Evolutionary conservation across 2,888 invertebrate species (phyloP).

Genomic region (Conistra vaccinii): DNA sequence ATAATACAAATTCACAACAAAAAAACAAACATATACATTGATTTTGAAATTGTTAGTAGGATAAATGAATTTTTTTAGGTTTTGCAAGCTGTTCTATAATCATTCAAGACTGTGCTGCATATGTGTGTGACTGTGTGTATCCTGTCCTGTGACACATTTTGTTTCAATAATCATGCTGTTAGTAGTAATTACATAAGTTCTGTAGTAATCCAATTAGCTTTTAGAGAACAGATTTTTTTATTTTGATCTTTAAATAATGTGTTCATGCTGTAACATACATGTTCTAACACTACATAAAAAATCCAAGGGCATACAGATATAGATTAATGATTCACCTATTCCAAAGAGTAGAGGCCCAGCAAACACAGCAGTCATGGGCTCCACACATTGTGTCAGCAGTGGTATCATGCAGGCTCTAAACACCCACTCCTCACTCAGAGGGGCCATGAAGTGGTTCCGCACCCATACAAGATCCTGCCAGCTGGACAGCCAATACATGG

Average conservation of each 20-base stretch:
- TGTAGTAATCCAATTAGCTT: conserved; percentile 5
- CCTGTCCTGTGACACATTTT: not conserved
- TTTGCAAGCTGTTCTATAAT: not conserved
- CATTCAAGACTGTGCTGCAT: not conserved
- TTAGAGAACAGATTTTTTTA: not conserved
- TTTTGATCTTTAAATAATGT: not conserved
- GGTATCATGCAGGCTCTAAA: conserved; percentile 99
- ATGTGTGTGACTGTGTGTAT: too few species aligned
- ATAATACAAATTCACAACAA: not conserved
- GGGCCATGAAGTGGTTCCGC: conserved; percentile 97
- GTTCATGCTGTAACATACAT: too few species aligned
- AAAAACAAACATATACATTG: not conserved
- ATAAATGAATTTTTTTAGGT: not conserved
- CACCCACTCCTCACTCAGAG: conserved; percentile 98
- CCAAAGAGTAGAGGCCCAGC: conserved; percentile 98
- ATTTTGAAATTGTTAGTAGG: not conserved
- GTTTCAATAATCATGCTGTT: not conserved
- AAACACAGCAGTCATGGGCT: conserved; percentile 94
- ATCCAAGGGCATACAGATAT: not conserved
- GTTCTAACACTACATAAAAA: not conserved
- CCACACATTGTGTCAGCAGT: conserved; percentile 95
- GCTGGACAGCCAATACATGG: conserved; percentile 93
- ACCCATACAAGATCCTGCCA: conserved; percentile 95
- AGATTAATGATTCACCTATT: conserved; percentile 90
- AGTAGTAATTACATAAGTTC: not conserved